Base-by-base conservation (phyloP, 2,113 vertebrate genomes). In the Myotis davidii region DNA sequence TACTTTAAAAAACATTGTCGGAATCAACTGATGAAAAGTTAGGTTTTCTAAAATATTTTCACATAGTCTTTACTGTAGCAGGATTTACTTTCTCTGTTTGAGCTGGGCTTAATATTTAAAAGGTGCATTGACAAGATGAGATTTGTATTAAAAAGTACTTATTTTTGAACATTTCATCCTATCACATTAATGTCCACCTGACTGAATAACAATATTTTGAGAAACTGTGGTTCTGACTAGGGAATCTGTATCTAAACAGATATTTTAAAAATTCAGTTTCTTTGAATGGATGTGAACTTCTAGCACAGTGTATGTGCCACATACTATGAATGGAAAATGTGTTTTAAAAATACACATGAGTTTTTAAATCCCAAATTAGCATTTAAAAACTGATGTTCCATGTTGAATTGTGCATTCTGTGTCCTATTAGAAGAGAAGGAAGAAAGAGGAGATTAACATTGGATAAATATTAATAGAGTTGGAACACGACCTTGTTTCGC, bases 101-200 rank as follows among this genome's bases (percentile, higher is more conserved):
- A 32, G 4, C n/a, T 86, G 4, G 5, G 10, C 10, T 94, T 88
- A 56, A 25, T 67, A 9, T 69, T 86, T 78, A 78, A 90, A 72
- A 86, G 13, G 1, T 16, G 0, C 3, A 48, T 45, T 69, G 14
- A 1, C 1, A 83, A 74, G 34, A 70, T 76, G 73, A 69, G 16
- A 52, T 77, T 72, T 77, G 17, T 45, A 76, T 89, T 70, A 25
- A 73, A 72, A 42, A 48, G 27, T 76, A 85, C 45, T 86, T 83
- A 91, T 39, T 94, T 94, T 94, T 83, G n/a, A 94, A 91, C 14
- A 76, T n/a, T 32, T 94, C 13, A 73, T 74, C 18, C 87, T 5
- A 94, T 87, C 79, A 20, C n/a, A 88, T 85, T 76, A 37, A 76
- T n/a, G 29, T 69, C 14, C 23, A n/a, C 20, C 37, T 72, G 5